Evolutionary conservation across 2,113 vertebrate genomes (phyloP).

Genomic region (Cinclus mexicanus): DNA sequence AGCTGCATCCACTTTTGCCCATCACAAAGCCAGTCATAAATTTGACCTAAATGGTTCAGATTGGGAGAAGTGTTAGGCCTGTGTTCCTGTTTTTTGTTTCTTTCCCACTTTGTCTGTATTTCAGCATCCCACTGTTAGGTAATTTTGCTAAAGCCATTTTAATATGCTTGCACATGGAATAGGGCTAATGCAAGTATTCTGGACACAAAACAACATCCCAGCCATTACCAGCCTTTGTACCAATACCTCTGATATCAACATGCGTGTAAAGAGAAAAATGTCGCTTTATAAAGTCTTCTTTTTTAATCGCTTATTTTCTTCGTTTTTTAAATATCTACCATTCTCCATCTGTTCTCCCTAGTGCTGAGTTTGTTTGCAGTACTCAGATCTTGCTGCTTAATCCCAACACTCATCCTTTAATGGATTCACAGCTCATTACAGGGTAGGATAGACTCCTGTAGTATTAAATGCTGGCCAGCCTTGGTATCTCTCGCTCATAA

Average conservation of each 20-base stretch:
- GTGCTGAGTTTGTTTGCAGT: constrained; percentile 17
- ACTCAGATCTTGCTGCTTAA: constrained; percentile 45
- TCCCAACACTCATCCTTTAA: constrained; percentile 38
- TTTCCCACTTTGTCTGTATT: neutral
- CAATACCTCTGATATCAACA: constrained; percentile 52
- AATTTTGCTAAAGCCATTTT: constrained; percentile 31
- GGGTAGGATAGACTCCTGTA: neutral
- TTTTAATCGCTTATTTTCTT: constrained; percentile 64
- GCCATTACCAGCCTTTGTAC: constrained; percentile 15
- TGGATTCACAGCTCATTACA: constrained; percentile 53
- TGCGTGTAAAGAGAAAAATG: neutral
- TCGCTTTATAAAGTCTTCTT: constrained; percentile 30
- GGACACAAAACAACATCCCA: constrained; percentile 39
- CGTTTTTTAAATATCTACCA: constrained; percentile 18
- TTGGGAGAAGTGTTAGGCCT: neutral
- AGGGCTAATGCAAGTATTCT: constrained; percentile 47
- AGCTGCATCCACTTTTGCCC: neutral
- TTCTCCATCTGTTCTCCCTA: constrained; percentile 66
- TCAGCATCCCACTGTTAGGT: constrained; percentile 31
- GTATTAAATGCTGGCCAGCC: constrained; percentile 25
- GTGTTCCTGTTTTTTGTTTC: neutral
- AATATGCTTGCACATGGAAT: constrained; percentile 28
- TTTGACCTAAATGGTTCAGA: neutral
- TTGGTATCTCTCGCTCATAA: constrained; percentile 27
- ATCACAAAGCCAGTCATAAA: neutral